Evolutionary conservation across 2,888 invertebrate species (phyloP).

Genomic region (Cheilosia scutellata): DNA sequence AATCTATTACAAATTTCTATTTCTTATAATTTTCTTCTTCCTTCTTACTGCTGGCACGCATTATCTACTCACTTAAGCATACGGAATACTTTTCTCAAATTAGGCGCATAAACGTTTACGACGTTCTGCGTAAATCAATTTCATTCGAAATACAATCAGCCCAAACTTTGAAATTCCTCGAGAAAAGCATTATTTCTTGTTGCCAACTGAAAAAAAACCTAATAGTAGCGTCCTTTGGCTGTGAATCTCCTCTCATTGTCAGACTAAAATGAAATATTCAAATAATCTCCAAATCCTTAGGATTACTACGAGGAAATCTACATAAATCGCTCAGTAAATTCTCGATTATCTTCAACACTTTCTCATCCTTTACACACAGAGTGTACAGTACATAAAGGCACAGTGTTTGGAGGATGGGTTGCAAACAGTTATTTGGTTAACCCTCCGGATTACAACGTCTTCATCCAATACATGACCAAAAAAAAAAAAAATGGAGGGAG

Average conservation of each 20-base stretch:
- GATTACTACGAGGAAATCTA: conserved; percentile 64
- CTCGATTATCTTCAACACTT: conserved; percentile 63
- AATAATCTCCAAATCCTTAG: conserved; percentile 45
- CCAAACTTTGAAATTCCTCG: conserved; percentile 13
- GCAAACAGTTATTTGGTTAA: conserved; percentile 60
- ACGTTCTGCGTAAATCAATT: conserved; percentile 34
- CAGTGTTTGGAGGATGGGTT: conserved; percentile 10
- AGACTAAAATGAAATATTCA: conserved; percentile 39
- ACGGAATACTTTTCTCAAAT: neutral
- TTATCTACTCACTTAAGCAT: neutral
- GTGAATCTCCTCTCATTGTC: conserved; percentile 13
- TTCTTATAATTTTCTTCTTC: neutral
- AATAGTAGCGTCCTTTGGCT: neutral
- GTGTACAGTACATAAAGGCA: neutral
- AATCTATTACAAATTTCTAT: no score
- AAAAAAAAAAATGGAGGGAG: conserved; percentile 4
- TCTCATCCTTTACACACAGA: neutral
- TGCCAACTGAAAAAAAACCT: neutral
- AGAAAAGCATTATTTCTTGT: neutral
- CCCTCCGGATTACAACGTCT: conserved; percentile 68
- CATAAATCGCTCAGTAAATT: conserved; percentile 71
- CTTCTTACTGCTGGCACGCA: neutral
- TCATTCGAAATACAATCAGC: conserved; percentile 17
- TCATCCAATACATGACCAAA: conserved; percentile 60
- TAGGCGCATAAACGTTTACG: conserved; percentile 8